Evolutionary conservation across 2,888 invertebrate genomes (phyloP).

Genomic region (Cheilosia variabilis): DNA sequence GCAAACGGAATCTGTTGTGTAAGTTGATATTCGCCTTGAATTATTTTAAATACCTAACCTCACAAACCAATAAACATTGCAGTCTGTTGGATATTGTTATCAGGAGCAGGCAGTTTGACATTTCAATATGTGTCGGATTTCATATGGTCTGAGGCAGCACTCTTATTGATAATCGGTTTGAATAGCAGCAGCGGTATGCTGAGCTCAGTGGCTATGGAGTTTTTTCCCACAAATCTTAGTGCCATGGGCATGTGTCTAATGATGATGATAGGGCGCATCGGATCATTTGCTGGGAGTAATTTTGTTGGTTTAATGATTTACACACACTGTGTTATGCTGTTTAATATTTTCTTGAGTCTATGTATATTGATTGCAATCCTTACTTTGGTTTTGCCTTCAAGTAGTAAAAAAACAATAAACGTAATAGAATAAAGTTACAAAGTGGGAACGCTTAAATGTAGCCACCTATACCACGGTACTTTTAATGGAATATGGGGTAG

Average conservation of each 20-base stretch:
- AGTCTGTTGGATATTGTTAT: slow-evolving; percentile 21
- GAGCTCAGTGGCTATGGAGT: slow-evolving; percentile 85
- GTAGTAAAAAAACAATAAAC: neutral
- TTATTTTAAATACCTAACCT: neutral
- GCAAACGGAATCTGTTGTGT: neutral
- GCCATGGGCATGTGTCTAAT: slow-evolving; percentile 77
- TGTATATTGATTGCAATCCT: slow-evolving; percentile 29
- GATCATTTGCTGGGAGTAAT: slow-evolving; percentile 76
- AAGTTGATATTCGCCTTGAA: neutral
- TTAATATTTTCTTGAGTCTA: slow-evolving; percentile 21
- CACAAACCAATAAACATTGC: neutral
- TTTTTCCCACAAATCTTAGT: slow-evolving; percentile 84
- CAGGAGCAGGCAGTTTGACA: neutral
- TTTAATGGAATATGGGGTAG: too few relatives aligned
- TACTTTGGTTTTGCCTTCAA: slow-evolving; percentile 13
- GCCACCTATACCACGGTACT: neutral
- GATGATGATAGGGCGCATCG: slow-evolving; percentile 76
- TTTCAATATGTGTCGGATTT: slow-evolving; percentile 1
- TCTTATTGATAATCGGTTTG: slow-evolving; percentile 83
- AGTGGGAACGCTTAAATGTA: too few relatives aligned
- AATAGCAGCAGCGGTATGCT: slow-evolving; percentile 85
- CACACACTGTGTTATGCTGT: slow-evolving; percentile 58
- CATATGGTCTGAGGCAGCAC: neutral
- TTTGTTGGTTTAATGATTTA: slow-evolving; percentile 70
- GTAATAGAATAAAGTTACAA: neutral